Conservation (phyloP, 2,797 vertebrate species). For the Tangara arthus region DNA sequence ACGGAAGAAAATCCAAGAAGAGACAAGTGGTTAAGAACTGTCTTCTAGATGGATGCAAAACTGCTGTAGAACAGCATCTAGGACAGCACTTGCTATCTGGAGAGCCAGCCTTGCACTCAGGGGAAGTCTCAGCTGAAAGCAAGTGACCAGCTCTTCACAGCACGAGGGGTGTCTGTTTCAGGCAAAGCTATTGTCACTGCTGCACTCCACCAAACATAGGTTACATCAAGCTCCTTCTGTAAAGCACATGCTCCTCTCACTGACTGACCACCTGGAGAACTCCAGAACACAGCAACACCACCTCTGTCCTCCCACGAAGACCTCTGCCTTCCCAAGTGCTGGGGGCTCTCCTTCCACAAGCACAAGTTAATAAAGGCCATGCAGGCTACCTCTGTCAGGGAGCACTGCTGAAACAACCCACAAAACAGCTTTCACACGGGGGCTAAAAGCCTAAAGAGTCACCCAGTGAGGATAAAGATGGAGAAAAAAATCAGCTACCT, state of each 20-base stretch:
- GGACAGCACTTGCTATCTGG: background rate
- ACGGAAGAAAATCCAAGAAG: background rate
- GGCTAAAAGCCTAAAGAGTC: background rate
- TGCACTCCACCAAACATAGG: background rate
- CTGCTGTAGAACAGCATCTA: background rate
- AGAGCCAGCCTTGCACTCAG: background rate
- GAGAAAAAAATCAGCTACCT: background rate
- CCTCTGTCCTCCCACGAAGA: background rate
- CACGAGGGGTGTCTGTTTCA: background rate
- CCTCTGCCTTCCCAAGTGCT: background rate
- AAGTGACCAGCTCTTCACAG: background rate
- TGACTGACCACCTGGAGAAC: background rate
- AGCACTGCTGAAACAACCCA: background rate
- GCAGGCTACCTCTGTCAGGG: background rate
- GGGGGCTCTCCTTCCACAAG: rapidly evolving
- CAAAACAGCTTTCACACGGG: background rate
- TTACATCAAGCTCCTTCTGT: background rate
- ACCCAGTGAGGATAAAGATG: background rate
- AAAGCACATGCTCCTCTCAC: background rate
- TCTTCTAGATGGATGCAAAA: background rate
- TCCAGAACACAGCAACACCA: background rate
- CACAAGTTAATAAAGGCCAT: background rate
- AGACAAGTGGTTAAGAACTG: background rate
- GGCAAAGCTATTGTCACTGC: background rate
- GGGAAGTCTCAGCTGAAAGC: background rate